A percentile compares a stretch with the other conserved stretches of the same genome.
phyloP scores from a whole-genome alignment of 2,113 vertebrate genomes.

The Hippopotamus amphibius region DNA sequence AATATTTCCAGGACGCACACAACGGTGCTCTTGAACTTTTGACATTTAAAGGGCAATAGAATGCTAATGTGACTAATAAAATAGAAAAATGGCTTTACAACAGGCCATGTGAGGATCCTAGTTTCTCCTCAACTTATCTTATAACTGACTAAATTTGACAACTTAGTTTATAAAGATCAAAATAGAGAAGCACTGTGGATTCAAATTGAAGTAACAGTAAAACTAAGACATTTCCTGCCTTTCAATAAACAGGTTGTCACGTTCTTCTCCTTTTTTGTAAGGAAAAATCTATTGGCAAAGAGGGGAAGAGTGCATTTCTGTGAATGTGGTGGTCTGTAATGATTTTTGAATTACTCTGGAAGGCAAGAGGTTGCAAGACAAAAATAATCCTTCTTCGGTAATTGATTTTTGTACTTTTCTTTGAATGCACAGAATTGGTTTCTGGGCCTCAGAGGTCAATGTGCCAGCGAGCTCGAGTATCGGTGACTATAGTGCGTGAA shows the following conservation, averaged over 20 bases:
- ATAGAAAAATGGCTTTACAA: slow-evolving; percentile 78
- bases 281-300: not conserved
- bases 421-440: slow-evolving; percentile 16
- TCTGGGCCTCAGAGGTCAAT: not conserved
- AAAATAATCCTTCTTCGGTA: slow-evolving; percentile 66
- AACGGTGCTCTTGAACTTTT: slow-evolving; percentile 84
- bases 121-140: slow-evolving; percentile 62
- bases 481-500: not conserved
- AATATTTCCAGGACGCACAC: slow-evolving; percentile 75
- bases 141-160: slow-evolving; percentile 76
- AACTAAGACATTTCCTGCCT: slow-evolving; percentile 43
- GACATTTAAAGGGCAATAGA: slow-evolving; percentile 86
- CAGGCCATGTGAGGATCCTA: slow-evolving; percentile 58
- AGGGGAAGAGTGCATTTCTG: not conserved
- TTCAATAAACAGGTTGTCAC: not conserved
- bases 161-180: slow-evolving; percentile 48
- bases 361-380: slow-evolving; percentile 42
- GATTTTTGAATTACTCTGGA: slow-evolving; percentile 51
- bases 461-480: not conserved
- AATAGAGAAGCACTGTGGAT: not conserved
- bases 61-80: slow-evolving; percentile 86
- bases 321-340: not conserved
- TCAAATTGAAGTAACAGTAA: slow-evolving; percentile 46
- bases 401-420: slow-evolving; percentile 66
- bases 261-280: not conserved